Evolutionary conservation across 2,888 invertebrate genomes (phyloP), one percentile per base, ranked within the genome.

Genomic region (Acrocera orbiculus): DNA sequence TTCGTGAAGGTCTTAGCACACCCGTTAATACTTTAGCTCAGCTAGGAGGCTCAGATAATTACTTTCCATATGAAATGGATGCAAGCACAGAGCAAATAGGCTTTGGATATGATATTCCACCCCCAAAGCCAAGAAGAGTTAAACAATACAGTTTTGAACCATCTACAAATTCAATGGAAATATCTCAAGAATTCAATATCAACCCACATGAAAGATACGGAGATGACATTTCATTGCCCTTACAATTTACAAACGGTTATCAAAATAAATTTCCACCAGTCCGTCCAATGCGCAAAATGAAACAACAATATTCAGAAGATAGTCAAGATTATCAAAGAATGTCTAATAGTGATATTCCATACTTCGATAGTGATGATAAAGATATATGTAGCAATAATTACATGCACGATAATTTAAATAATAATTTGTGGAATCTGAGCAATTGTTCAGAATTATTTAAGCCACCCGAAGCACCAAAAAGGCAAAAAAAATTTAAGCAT

Each of bases 1-100:
- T 85, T 44, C 69, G 79, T 44, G 80, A 82, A 58, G 81, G 80
- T 17, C 76, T 83, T 48, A 67, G 67, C 38, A 73, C 74, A 6
- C 43, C 56, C 19, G 65, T 64, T 35, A 82, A 77, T 52, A 68
- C 73, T 9, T 61, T 78, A 32, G 68, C 73, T 17, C 65, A 73
- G 34, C 67, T 78, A 53, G 71, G 70, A 33, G 50, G 52, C 23
- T 42, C 44, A 16, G 45, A 50, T 38, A 29, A 32, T 9, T 38
- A 40, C 15, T 43, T 40, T 17, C 39, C 42, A n/a, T 34, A 40
- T 11, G 42, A 41, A 11, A 16, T 41, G 22, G 43, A 42, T 27
- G 35, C 40, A 7, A 44, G 42, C 30, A 41, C 39, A 22, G 46
- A 48, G 11, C 45, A 44, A 5, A 40, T 48, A 10, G 49, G 55